Base-by-base conservation (phyloP, 2,797 vertebrate genomes). In the Acomys russatus region DNA sequence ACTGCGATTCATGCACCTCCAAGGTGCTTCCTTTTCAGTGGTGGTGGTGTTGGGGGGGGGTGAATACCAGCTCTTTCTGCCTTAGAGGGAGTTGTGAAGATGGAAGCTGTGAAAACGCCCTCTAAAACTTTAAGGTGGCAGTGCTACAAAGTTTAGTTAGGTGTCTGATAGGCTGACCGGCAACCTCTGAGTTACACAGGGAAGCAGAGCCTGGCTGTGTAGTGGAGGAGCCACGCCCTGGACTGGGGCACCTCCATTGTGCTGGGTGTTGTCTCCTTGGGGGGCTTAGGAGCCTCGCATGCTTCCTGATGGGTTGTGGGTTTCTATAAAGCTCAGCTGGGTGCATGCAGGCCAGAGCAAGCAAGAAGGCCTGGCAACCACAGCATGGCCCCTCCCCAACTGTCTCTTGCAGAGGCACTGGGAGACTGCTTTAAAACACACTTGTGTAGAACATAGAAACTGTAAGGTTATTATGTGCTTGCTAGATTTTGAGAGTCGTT, bases 401-500 rank as follows among this genome's bases (percentile, higher is more conserved):
- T 3, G 44, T 44, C 44, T 10, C 17, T 3, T 51, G 63, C 23
- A 49, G n/a, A 71, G 68, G 54, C 38, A 64, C 33, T 28, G 28
- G 70, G 51, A 73, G 35, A 49, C 49, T 92, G 88, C 90, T 91
- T 61, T 82, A 90, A 88, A 95, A 54, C n/a, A n/a, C 23, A 49
- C 6, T 0, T 64, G 54, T 90, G 49, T 63, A 90, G 83, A 90
- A 91, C 87, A 56, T 14, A 87, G 84, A 56, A 90, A 73, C 33
- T 85, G 9, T 85, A 92, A 86, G 86, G n/a, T 88, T 86, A 9
- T 90, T 64, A 61, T 86, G 33, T 88, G 44, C 92, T 61, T 91
- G n/a, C 95, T 94, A 59, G 63, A 78, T 88, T 87, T 94, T 76
- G 54, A 70, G 80, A 78, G 94, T 71, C 33, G 2, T 92, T 88